These are phyloP conservation scores for Poeciliopsis gracilis DNA, from an alignment of 2,797 vertebrate species.

Conservation along the genomic window DNA sequence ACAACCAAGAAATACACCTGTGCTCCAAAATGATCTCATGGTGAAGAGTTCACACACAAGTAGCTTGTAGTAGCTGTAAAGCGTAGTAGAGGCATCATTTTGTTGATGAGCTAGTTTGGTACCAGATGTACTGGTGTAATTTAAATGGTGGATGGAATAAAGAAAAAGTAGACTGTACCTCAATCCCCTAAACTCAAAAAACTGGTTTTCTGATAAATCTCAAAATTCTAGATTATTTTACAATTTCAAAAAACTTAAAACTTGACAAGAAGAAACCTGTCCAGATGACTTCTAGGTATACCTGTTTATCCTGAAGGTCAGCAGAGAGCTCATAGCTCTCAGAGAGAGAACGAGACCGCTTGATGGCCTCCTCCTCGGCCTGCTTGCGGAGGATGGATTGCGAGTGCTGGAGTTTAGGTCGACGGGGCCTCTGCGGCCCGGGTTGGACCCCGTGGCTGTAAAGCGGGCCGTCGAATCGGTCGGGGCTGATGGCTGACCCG, in stretches of 20 bases:
- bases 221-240: not conserved
- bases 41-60: not conserved
- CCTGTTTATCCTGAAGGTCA: constrained; percentile 98
- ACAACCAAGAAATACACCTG: not conserved
- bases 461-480: constrained; percentile 88
- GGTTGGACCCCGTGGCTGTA: constrained; percentile 86
- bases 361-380: constrained; percentile 97
- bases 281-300: constrained; percentile 52
- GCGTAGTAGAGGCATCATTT: not conserved
- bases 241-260: too few species aligned
- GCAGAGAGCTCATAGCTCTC: constrained; percentile 99
- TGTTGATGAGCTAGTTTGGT: not conserved
- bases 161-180: not conserved
- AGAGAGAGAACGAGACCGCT: constrained; percentile 93
- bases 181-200: not conserved
- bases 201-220: not conserved
- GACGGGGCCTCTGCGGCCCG: constrained; percentile 87
- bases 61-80: not conserved
- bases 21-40: not conserved
- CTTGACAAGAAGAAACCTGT: not conserved
- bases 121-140: not conserved
- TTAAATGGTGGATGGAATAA: not conserved
- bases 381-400: constrained; percentile 96
- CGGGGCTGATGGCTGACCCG: constrained; percentile 89
- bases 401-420: constrained; percentile 95